Percentiles rank a stretch among this genome's conserved stretches.
These are phyloP conservation scores for Limnothrissa miodon DNA, from an alignment of 2,113 vertebrate species.

Conservation along the genomic window DNA sequence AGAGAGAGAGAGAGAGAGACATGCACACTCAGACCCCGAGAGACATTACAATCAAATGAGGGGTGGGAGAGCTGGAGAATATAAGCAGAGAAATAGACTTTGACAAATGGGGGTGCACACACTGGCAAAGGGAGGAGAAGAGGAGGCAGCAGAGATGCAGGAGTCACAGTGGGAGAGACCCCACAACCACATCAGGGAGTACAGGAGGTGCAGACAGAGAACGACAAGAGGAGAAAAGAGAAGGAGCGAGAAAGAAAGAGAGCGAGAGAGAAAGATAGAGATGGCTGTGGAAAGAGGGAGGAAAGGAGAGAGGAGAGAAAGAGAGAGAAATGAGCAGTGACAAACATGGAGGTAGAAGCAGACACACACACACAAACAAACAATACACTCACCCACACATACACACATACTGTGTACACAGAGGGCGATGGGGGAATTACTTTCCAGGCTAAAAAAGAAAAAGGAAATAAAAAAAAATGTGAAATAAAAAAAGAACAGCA, in stretches of 20 bases:
- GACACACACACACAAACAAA: background rate
- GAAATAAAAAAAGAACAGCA: background rate
- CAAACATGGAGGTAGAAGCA: conserved; percentile 26
- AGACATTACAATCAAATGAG: background rate
- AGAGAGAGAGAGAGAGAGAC: background rate
- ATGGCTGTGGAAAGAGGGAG: background rate
- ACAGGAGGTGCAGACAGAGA: background rate
- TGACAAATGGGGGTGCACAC: background rate
- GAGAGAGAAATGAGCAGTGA: conserved; percentile 41
- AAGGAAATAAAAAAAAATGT: background rate
- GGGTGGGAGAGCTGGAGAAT: background rate
- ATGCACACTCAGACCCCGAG: background rate
- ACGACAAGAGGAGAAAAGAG: background rate
- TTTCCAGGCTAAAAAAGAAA: background rate
- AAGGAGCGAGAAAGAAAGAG: background rate
- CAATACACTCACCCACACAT: no score
- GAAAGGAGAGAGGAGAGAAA: background rate
- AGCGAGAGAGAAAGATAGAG: background rate
- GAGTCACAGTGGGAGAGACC: conserved; percentile 18
- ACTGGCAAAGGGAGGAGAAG: background rate
- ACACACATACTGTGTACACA: background rate
- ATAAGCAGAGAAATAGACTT: background rate
- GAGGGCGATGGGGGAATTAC: conserved; percentile 15
- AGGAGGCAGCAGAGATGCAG: conserved; percentile 16
- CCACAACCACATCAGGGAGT: background rate